Conservation (phyloP, 2,113 vertebrate genomes). For the Globicephala melas region DNA sequence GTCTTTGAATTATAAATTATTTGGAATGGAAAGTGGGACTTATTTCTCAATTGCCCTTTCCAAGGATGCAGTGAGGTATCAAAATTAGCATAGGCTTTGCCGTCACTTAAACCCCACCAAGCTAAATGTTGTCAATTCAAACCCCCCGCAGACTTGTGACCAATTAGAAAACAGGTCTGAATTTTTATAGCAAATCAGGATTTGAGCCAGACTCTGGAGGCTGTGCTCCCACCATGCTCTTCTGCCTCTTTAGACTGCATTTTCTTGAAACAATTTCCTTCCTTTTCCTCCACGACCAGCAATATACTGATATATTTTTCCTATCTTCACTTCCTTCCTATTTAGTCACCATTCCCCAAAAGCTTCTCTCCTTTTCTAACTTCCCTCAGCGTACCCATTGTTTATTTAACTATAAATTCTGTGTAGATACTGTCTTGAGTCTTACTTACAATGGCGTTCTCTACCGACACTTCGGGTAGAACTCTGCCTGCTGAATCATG, state of each 20-base stretch:
- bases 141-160: not conserved
- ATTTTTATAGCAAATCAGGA: not conserved
- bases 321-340: not conserved
- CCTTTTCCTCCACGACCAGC: not conserved
- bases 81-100: not conserved
- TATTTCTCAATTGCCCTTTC: constrained; percentile 13
- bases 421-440: not conserved
- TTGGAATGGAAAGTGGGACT: constrained; percentile 7
- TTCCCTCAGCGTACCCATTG: not conserved
- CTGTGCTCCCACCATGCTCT: not conserved
- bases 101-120: not conserved
- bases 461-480: not conserved
- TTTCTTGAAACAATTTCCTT: not conserved
- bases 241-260: not conserved
- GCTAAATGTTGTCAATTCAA: not conserved
- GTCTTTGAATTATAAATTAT: constrained; percentile 29
- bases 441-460: not conserved
- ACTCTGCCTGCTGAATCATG: not conserved
- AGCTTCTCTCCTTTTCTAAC: constrained; percentile 15
- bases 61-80: not conserved
- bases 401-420: not conserved
- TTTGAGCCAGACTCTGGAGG: not conserved
- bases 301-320: not conserved
- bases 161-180: not conserved
- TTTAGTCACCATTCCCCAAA: not conserved